Percentiles rank a stretch among this genome's conserved stretches.
These are phyloP conservation scores for Branchellion lobata DNA, from an alignment of 2,888 invertebrate species.

Conservation along the genomic window DNA sequence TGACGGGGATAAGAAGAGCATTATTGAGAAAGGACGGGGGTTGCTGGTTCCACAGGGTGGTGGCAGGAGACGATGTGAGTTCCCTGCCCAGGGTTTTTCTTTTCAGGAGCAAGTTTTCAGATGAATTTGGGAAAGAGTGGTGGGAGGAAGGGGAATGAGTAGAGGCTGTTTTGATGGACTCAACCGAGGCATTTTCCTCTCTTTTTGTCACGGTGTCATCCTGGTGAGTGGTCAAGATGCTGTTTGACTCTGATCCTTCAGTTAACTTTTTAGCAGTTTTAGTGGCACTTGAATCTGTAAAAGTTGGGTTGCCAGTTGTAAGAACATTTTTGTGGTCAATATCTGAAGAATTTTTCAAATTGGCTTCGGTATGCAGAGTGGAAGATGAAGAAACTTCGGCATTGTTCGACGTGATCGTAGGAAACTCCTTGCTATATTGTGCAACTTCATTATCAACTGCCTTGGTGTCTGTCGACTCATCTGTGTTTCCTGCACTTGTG, in stretches of 20 bases:
- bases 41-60: conserved; percentile 58
- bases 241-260: background rate
- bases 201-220: background rate
- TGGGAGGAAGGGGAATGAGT: background rate
- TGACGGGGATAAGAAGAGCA: conserved; percentile 9
- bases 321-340: background rate
- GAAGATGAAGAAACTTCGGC: background rate
- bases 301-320: background rate
- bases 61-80: conserved; percentile 58
- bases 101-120: background rate
- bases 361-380: background rate
- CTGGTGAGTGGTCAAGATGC: background rate
- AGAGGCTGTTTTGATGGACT: background rate
- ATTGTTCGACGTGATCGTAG: background rate
- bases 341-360: background rate
- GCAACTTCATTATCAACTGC: background rate
- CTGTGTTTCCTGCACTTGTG: background rate
- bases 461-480: background rate
- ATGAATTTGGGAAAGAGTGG: background rate
- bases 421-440: background rate
- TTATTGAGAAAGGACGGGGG: conserved; percentile 43
- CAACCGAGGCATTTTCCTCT: no score
- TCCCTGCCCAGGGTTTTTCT: conserved; percentile 36
- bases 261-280: background rate
- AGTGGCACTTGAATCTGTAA: background rate